Evolutionary conservation across 2,888 invertebrate genomes (phyloP), one percentile per base, ranked within the genome.

Genomic region (Chrysomela aeneicollis): DNA sequence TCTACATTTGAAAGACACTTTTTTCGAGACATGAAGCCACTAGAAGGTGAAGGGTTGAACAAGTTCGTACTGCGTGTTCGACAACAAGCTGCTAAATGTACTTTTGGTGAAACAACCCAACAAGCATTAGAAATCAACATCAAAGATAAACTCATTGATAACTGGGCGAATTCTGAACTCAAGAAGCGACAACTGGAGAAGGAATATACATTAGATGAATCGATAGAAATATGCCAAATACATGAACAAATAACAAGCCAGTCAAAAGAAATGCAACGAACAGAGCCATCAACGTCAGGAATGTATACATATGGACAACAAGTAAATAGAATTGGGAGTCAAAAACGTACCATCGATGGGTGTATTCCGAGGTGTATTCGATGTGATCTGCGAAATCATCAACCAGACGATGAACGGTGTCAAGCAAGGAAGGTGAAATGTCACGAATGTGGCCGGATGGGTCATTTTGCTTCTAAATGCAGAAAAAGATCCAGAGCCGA

Each of bases 1-100:
- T 75, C 74, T 35, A 72, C 74, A 15, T 78, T 76, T 65, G 77
- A 78, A 68, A 58, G 78, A 54, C 75, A 80, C 64, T 53, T 75
- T 10, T 66, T 70, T 19, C 62, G 72, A 32, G 61, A 57, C 32
- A 59, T 79, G 18, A 74, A 71, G 66, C 73, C 71, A 54, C 73
- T 71, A 54, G 66, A 69, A 15, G 73, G 64, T 17, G 78, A 78
- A 64, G 73, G 59, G 17, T 74, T 81, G 42, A 71, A 72, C 19
- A 75, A 75, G 49, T 78, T 74, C 65, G 17, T 79, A 4, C 47
- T 77, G 21, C 69, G 72, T 54, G 42, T 76, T 15, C 63, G 78
- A 30, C 70, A 77, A 49, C 79, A 80, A 69, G 75, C 76, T 2
- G 61, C 62, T n/a, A 73, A 73, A 57, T 78, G 77, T 65, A 59